Evolutionary conservation across 2,888 invertebrate genomes (phyloP).

Genomic region (Dinocampus coccinellae): DNA sequence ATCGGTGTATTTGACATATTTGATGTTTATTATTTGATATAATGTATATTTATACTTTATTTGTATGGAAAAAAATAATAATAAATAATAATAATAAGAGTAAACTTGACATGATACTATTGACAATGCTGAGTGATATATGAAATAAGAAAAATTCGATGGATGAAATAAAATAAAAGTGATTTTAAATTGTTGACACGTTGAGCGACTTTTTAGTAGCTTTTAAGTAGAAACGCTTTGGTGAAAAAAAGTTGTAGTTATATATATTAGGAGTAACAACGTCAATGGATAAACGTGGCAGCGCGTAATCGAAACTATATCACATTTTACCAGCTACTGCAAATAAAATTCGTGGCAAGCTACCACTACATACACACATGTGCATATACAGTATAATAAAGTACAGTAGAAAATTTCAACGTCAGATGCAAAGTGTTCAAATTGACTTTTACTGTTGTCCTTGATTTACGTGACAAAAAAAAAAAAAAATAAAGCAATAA

Average conservation of each 20-base stretch:
- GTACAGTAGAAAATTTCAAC: background rate
- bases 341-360: background rate
- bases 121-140: background rate
- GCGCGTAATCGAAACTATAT: slow-evolving; percentile 12
- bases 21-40: too few species aligned
- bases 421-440: slow-evolving; percentile 14
- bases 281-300: background rate
- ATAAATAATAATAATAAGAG: too few species aligned
- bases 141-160: background rate
- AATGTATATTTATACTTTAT: too few species aligned
- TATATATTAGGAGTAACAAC: background rate
- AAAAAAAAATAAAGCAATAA: too few species aligned
- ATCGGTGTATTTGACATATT: too few species aligned
- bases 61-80: too few species aligned
- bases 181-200: background rate
- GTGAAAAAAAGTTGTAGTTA: background rate
- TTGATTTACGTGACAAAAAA: too few species aligned
- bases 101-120: background rate
- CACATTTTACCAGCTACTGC: background rate
- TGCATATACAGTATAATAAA: background rate
- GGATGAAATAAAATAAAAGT: background rate
- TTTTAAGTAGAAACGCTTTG: background rate
- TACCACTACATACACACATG: background rate
- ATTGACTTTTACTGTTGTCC: too few species aligned
- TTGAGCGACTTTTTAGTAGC: background rate